Evolutionary conservation across 35 echinoderm and acorn worm genomes (phyloP).

Genomic region (Patiria miniata): DNA sequence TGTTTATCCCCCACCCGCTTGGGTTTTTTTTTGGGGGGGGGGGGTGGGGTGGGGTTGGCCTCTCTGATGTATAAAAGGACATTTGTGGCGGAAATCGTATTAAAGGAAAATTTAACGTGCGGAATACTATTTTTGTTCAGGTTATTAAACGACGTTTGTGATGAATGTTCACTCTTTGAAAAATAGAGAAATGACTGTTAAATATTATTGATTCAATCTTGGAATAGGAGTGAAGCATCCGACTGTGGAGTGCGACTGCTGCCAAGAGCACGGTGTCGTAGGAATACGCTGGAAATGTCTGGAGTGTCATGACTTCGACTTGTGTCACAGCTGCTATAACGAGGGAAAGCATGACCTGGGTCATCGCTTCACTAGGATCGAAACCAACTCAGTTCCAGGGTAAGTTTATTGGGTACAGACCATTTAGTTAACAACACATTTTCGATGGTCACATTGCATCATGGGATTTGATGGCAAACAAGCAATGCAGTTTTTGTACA

Average conservation of each 20-base stretch:
- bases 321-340: slow-evolving; percentile 67
- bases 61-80: too few relatives aligned
- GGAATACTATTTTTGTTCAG: too few relatives aligned
- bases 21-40: too few relatives aligned
- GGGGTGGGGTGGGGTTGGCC: too few relatives aligned
- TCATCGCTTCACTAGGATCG: slow-evolving; percentile 51
- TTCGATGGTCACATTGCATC: not conserved
- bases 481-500: too few relatives aligned
- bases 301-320: slow-evolving; percentile 57
- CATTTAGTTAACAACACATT: not conserved
- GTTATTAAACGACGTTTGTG: too few relatives aligned
- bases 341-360: slow-evolving; percentile 44
- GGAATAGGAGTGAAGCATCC: slow-evolving; percentile 54
- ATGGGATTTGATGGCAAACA: too few relatives aligned
- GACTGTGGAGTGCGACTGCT: slow-evolving; percentile 48
- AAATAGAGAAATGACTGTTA: too few relatives aligned
- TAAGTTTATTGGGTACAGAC: slow-evolving; percentile 24
- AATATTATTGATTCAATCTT: not conserved
- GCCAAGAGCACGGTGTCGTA: slow-evolving; percentile 40
- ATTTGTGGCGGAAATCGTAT: too few relatives aligned
- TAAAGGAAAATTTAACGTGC: too few relatives aligned
- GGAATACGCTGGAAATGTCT: slow-evolving; percentile 65
- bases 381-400: slow-evolving; percentile 38
- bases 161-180: too few relatives aligned
- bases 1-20: too few relatives aligned